Base-by-base conservation (phyloP, 2,797 vertebrate species). In the Syndactyla subalaris region DNA sequence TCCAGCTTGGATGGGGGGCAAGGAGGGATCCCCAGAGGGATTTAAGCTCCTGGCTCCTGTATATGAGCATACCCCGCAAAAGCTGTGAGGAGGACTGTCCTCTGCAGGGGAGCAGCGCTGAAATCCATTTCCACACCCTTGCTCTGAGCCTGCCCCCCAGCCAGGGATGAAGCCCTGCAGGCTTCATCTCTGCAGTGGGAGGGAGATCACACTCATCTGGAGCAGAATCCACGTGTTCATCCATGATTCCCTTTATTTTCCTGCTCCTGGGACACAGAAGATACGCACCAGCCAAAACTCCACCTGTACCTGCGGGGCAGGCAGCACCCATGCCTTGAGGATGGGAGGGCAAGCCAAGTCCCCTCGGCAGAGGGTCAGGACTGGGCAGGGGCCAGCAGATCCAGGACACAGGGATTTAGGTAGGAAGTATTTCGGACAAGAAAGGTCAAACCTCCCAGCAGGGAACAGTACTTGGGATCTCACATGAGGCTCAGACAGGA, bases 251-350 rank as follows among this genome's bases (percentile, higher is more conserved):
- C 18, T 77, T 85, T 65, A 83, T 89, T 78, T 91, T 48, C 11
- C 10, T 49, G 39, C 27, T 87, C 46, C 58, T 51, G 63, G 80
- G 66, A 43, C 0, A 0, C 80, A 39, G 63, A 38, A 74, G 51
- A 27, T 22, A 24, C 22, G 2, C 49, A 18, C 4, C 0, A 0
- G 7, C 27, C 59, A 49, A 63, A 82, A 67, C 41, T 57, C 39
- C 0, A 7, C 3, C 0, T 0, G 30, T 68, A 77, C 67, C 80
- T 14, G 36, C 1, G 1, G 12, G 34, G 26, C 4, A 2, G 26
- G 67, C 71, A 79, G 78, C 38, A n/a, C 7, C 30, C 12, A 7
- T 27, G 49, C 45, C 43, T 30, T 32, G 48, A 34, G 72, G 30
- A 23, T 55, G 41, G 34, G 38, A 89, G 39, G 20, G 27, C 32